Evolutionary conservation across 2,888 invertebrate species (phyloP).

Genomic region (Pammene aurita): DNA sequence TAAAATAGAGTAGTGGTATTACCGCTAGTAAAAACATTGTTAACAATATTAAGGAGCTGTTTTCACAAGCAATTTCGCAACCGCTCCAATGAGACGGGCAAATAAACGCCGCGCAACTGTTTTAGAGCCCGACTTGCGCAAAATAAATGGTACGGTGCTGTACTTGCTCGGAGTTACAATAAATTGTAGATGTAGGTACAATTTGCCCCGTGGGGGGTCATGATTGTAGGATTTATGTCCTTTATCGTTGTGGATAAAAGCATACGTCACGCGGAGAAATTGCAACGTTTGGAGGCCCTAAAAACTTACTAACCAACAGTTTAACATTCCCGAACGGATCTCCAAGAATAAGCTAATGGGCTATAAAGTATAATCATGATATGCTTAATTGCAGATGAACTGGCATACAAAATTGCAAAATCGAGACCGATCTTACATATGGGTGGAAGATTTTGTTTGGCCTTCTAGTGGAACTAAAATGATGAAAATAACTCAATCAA

Average conservation of each 20-base stretch:
- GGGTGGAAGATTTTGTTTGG: no score
- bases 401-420: no score
- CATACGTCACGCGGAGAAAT: background rate
- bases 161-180: constrained; percentile 9
- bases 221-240: background rate
- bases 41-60: constrained; percentile 34
- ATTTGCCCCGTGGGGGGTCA: constrained; percentile 7
- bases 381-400: no score
- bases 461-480: no score
- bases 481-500: no score
- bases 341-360: no score
- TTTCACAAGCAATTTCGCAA: constrained; percentile 38
- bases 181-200: constrained; percentile 24
- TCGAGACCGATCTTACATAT: no score
- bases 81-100: constrained; percentile 37
- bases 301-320: no score
- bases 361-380: no score
- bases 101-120: constrained; percentile 38
- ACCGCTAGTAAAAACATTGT: constrained; percentile 9
- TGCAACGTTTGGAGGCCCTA: background rate
- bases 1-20: background rate
- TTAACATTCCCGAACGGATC: no score
- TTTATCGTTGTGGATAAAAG: constrained; percentile 2
- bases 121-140: constrained; percentile 25
- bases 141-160: constrained; percentile 21